Percentiles rank a stretch among this genome's conserved stretches.
phyloP scores from a whole-genome alignment of 2,113 vertebrate species.

The Microtus richardsoni region DNA sequence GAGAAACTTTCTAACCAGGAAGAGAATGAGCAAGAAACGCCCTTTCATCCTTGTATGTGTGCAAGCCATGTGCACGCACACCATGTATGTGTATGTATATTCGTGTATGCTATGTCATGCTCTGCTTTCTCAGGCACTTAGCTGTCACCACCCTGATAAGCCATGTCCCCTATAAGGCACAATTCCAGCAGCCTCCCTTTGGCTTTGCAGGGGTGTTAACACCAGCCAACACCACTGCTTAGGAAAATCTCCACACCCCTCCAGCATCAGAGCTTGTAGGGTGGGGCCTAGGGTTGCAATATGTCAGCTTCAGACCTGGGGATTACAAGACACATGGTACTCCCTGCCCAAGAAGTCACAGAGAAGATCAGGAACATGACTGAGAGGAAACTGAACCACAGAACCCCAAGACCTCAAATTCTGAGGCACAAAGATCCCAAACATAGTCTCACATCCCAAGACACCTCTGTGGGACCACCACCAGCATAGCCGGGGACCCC shows the following conservation, averaged over 20 bases:
- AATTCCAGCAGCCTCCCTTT: background rate
- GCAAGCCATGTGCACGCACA: background rate
- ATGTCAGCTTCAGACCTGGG: background rate
- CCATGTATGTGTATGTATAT: background rate
- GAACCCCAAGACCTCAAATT: fast-evolving
- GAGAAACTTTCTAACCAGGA: constrained; percentile 39
- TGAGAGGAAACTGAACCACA: background rate
- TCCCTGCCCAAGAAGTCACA: background rate
- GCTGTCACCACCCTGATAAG: background rate
- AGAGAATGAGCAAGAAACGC: background rate
- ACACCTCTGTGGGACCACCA: fast-evolving
- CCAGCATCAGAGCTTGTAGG: background rate
- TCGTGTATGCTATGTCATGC: background rate
- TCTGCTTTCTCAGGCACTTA: background rate
- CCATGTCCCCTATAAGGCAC: fast-evolving
- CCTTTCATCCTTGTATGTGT: background rate
- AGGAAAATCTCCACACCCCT: background rate
- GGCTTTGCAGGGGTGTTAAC: background rate
- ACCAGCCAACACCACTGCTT: background rate
- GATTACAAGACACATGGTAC: background rate
- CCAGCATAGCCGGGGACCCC: no score
- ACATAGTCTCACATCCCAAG: fast-evolving
- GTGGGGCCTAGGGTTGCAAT: background rate
- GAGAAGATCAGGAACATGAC: no score
- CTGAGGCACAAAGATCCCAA: no score